Evolutionary conservation across 1,140 invertebrate genomes (phyloP).

Genomic region (Panagrolaimus sp.): DNA sequence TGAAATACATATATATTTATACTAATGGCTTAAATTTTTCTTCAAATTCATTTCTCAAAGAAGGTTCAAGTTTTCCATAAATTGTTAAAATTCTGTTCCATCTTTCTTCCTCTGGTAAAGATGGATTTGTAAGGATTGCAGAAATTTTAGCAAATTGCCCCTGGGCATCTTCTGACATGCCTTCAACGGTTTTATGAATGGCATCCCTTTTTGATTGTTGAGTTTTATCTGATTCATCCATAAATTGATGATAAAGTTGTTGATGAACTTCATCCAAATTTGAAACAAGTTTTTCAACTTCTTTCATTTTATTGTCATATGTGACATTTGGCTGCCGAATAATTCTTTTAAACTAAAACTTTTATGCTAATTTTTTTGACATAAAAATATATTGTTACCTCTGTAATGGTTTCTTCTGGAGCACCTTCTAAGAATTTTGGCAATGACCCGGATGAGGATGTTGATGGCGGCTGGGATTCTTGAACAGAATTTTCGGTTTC

Average conservation of each 20-base stretch:
- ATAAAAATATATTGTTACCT: no score
- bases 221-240: not conserved
- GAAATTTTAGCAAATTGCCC: conserved; percentile 1
- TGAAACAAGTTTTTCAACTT: not conserved
- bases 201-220: not conserved
- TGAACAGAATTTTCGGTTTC: no score
- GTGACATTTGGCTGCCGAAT: not conserved
- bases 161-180: not conserved
- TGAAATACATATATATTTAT: no score
- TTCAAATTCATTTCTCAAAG: conserved; percentile 6
- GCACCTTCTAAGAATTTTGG: no score
- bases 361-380: no score
- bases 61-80: not conserved
- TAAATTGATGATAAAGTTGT: not conserved
- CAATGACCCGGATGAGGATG: no score
- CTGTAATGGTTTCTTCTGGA: no score
- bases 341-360: conserved; percentile 7
- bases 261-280: conserved; percentile 8
- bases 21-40: not conserved
- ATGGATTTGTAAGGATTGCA: not conserved
- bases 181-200: not conserved
- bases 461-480: no score
- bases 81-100: conserved; percentile 9
- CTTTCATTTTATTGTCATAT: conserved; percentile 8
- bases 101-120: not conserved